Evolutionary conservation across 2,113 vertebrate species (phyloP).

Genomic region (Stegastes partitus): DNA sequence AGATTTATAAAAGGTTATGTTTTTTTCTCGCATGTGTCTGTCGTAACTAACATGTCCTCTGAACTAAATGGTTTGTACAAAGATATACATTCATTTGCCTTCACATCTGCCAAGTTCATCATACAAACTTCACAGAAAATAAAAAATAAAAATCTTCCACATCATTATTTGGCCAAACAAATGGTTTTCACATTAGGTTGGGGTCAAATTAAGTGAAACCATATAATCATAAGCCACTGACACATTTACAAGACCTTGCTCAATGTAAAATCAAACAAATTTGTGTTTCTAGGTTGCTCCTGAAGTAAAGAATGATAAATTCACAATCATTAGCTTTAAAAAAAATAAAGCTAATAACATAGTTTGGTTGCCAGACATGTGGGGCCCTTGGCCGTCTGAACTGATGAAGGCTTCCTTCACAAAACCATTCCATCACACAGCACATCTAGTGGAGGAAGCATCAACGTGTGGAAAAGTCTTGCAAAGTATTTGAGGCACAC

Average conservation of each 20-base stretch:
- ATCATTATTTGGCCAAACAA: slow-evolving; percentile 69
- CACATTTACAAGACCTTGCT: slow-evolving; percentile 31
- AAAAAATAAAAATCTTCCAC: slow-evolving; percentile 51
- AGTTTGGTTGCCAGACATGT: slow-evolving; percentile 63
- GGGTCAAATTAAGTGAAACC: slow-evolving; percentile 60
- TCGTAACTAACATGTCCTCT: slow-evolving; percentile 93
- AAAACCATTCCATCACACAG: slow-evolving; percentile 52
- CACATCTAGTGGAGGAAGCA: slow-evolving; percentile 56
- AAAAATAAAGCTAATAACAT: slow-evolving; percentile 42
- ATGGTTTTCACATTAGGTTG: slow-evolving; percentile 68
- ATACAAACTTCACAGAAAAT: slow-evolving; percentile 70
- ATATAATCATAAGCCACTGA: slow-evolving; percentile 48
- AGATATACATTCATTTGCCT: slow-evolving; percentile 95
- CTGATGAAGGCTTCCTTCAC: slow-evolving; percentile 68
- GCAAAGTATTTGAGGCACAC: slow-evolving; percentile 79
- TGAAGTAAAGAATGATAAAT: slow-evolving; percentile 36
- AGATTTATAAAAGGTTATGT: slow-evolving; percentile 97
- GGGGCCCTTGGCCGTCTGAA: slow-evolving; percentile 26
- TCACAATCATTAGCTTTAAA: slow-evolving; percentile 44
- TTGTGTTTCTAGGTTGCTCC: slow-evolving; percentile 27
- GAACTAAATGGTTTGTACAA: slow-evolving; percentile 91
- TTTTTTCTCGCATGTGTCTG: slow-evolving; percentile 86
- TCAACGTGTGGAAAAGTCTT: slow-evolving; percentile 62
- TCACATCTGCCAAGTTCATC: slow-evolving; percentile 87
- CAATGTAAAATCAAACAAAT: slow-evolving; percentile 39